Percentiles rank a stretch among this genome's conserved stretches.
phyloP scores from a whole-genome alignment of 2,113 vertebrate genomes.

The Ceratotherium simum region DNA sequence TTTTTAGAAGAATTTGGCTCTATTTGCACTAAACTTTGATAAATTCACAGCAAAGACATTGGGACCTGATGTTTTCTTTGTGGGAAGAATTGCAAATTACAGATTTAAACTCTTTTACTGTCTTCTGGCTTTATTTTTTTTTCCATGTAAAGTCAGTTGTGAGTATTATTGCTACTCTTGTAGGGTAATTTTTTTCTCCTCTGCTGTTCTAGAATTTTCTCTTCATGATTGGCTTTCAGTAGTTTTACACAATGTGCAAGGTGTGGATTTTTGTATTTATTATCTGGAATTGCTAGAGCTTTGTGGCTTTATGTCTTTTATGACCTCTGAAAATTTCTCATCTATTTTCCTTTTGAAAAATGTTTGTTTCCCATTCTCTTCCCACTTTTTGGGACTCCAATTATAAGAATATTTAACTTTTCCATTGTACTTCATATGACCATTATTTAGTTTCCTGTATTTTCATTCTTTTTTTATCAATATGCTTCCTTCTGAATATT shows the following conservation, averaged over 20 bases:
- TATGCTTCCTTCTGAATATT: not conserved
- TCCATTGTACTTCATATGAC: not conserved
- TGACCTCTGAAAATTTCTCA: not conserved
- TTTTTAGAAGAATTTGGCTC: not conserved
- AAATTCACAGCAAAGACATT: not conserved
- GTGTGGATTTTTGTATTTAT: not conserved
- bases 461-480: not conserved
- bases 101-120: not conserved
- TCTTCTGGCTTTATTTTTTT: not conserved
- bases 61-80: not conserved
- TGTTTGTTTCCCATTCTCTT: not conserved
- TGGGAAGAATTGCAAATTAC: not conserved
- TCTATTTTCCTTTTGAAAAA: not conserved
- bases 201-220: slow-evolving; percentile 16
- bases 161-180: not conserved
- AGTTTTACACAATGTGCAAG: not conserved
- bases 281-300: not conserved
- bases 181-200: not conserved
- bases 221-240: not conserved
- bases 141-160: not conserved
- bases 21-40: not conserved
- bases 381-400: not conserved
- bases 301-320: not conserved
- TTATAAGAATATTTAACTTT: not conserved
- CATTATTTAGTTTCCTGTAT: not conserved